Conservation (phyloP, 2,113 vertebrate species). For the Aphelocoma coerulescens region DNA sequence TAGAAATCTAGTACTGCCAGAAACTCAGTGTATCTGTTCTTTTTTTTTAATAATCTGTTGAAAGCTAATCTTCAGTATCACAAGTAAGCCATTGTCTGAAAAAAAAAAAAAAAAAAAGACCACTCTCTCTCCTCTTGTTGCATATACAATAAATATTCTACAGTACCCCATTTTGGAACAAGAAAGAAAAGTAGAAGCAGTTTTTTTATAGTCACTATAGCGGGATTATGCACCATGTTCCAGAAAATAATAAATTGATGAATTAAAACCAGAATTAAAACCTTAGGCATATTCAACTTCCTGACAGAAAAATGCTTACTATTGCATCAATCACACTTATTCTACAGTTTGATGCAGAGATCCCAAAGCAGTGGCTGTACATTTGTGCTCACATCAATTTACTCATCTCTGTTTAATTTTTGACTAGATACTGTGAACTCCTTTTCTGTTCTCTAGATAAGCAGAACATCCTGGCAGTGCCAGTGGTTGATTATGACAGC, state of each 20-base stretch:
- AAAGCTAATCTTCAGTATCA: conserved; percentile 11
- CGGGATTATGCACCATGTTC: not conserved
- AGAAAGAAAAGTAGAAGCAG: not conserved
- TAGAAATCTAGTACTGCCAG: not conserved
- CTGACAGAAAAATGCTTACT: not conserved
- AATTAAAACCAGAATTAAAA: not conserved
- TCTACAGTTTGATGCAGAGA: not conserved
- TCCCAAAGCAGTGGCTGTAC: not conserved
- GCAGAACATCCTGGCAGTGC: not conserved
- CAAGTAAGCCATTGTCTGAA: conserved; percentile 39
- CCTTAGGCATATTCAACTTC: not conserved
- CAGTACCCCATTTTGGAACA: not conserved
- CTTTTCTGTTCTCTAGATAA: not conserved
- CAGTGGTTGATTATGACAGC: not conserved
- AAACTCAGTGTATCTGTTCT: not conserved
- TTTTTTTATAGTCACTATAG: not conserved
- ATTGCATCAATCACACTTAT: not conserved
- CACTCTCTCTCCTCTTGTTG: not conserved
- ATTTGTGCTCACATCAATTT: not conserved
- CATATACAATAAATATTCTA: not conserved
- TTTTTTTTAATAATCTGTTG: not conserved
- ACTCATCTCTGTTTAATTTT: not conserved
- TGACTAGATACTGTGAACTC: not conserved
- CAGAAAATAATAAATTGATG: not conserved
- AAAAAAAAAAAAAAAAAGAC: not conserved